Percentiles rank a stretch among this genome's conserved stretches.
These are phyloP conservation scores for Macroglossus sobrinus DNA, from an alignment of 2,113 vertebrate species.

Conservation along the genomic window DNA sequence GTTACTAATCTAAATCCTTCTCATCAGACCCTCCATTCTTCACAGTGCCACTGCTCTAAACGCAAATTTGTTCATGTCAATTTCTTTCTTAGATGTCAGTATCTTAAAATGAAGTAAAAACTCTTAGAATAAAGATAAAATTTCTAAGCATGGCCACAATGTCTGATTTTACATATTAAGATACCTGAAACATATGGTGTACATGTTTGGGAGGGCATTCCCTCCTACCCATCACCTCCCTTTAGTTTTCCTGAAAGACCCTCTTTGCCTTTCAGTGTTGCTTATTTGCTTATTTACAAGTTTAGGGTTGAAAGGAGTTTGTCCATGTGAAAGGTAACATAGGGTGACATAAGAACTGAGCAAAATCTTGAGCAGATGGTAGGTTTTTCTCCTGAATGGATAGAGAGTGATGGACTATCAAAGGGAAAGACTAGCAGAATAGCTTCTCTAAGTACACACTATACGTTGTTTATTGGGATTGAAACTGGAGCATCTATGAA, in stretches of 20 bases:
- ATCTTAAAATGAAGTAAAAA: not conserved
- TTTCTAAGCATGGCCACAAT: not conserved
- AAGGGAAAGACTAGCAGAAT: not conserved
- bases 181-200: not conserved
- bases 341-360: not conserved
- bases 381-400: not conserved
- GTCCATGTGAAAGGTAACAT: not conserved
- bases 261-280: not conserved
- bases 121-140: not conserved
- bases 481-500: not conserved
- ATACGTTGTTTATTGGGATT: not conserved
- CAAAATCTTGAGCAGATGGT: not conserved
- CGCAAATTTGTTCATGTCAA: not conserved
- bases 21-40: not conserved
- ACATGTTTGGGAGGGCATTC: not conserved
- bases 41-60: not conserved
- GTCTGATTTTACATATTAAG: not conserved
- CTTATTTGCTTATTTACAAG: not conserved
- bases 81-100: not conserved
- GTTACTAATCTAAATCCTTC: not conserved
- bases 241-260: not conserved
- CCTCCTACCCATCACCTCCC: not conserved
- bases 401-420: not conserved
- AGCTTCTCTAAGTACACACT: not conserved
- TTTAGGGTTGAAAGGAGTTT: not conserved